Evolutionary conservation across 1,140 invertebrate species (phyloP), one percentile per base, ranked within the genome.

Genomic region (Drosophila eugracilis): DNA sequence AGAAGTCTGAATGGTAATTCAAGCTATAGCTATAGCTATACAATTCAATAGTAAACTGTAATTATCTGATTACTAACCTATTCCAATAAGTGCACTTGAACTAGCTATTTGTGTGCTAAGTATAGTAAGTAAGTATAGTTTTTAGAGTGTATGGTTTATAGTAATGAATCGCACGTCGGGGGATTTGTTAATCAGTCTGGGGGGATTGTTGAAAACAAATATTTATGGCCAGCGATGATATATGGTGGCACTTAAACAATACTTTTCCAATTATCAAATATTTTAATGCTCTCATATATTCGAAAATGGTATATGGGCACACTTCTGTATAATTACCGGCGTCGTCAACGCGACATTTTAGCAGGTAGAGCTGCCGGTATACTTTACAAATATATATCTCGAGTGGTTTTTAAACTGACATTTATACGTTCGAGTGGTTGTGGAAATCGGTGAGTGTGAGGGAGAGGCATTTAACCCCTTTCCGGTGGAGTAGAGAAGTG

Each of bases 251-350:
- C 69, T 74, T 28, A 47, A 78, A 34, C 36, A 83, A 78, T 83
- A 72, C 39, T 44, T 75, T 71, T 71, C 14, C 73, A 84, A 75
- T 83, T 71, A 84, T 83, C 45, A 67, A 81, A 60, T 77, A 77
- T 78, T 73, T 69, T 69, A 48, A 67, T 77, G 50, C 50, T 15
- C 47, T 47, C 66, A 60, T 73, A 78, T 49, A 45, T 45, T 34
- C 49, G 26, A 7, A 32, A 52, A 60, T 70, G 19, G 52, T 75
- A 79, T 80, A 80, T 71, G 77, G 77, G 19, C 55, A 59, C 65
- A 76, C 66, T 76, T 60, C 42, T 72, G 22, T 73, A 37, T 75
- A 75, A 75, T 75, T 75, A 60, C 66, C 26, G 45, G 17, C 15
- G 10, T 41, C 41, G 32, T 39, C 7, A 12, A 21, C 36, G 21